Base-by-base conservation (phyloP, 2,113 vertebrate genomes). In the Barnardius zonarius region DNA sequence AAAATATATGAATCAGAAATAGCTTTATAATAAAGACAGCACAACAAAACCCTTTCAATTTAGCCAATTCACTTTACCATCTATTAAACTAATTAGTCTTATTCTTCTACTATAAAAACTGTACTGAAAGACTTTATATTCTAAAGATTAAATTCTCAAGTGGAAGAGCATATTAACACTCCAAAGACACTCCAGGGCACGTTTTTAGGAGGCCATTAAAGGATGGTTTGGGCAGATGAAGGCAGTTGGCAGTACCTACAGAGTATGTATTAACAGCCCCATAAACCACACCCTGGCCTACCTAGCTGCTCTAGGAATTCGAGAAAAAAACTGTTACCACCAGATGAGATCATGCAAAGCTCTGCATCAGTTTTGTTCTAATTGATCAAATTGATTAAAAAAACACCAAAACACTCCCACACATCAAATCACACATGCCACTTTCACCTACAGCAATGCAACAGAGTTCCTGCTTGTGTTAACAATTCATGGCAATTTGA, bases 161-260 rank as follows among this genome's bases (percentile, higher is more conserved):
- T 74, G n/a, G 69, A 68, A 73, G 37, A 37, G 8, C 25, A 48
- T 52, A 72, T 92, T 84, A 92, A 93, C 77, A 72, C 85, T 76
- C 64, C 82, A 91, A 96, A 92, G 54, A 87, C 59, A 79, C 64
- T 87, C 57, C 25, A 74, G 62, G 73, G 67, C 74, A 22, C 13
- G 0, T 87, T 96, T 96, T 97, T 91, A 94, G 37, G 44, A n/a
- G 28, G 54, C 79, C 19, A 91, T 80, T 96, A 95, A 90, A 79
- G 83, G 69, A 96, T 63, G 37, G 16, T 49, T 82, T 52, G 52
- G 54, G 61, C 64, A 82, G n/a, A 79, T 48, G 61, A 90, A 88
- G 41, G 51, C 41, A 66, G 28, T 19, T 92, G 66, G 39, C 82
- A 95, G 20, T 82, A 70, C 64, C 35, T 77, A 41, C 67, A 74